Conservation (phyloP, 2,888 invertebrate species). For the Pollenia amentaria region DNA sequence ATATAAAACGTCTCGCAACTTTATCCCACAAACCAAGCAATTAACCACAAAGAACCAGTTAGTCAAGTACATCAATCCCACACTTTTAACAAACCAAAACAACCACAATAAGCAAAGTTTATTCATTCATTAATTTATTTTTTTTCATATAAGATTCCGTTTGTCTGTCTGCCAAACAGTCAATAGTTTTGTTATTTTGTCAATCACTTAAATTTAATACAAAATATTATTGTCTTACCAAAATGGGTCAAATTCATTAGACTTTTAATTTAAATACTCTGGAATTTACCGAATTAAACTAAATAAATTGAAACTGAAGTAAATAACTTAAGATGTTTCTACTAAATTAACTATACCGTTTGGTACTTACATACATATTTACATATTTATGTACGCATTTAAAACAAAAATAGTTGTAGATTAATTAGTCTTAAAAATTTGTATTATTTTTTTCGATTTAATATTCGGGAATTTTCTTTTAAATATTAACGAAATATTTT, state of each 20-base stretch:
- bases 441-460: not conserved
- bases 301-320: too few species aligned
- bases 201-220: not conserved
- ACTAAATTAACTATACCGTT: too few species aligned
- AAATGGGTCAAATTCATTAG: slow-evolving; percentile 11
- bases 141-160: slow-evolving; percentile 16
- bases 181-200: slow-evolving; percentile 1
- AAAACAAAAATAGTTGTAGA: too few species aligned
- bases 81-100: slow-evolving; percentile 40
- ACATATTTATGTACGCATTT: too few species aligned
- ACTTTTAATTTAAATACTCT: too few species aligned
- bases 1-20: slow-evolving; percentile 8
- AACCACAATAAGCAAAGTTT: slow-evolving; percentile 50
- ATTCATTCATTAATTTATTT: slow-evolving; percentile 15
- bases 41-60: slow-evolving; percentile 58
- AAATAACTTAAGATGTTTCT: too few species aligned
- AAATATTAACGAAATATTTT: too few species aligned
- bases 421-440: too few species aligned
- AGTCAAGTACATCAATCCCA: slow-evolving; percentile 54
- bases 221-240: not conserved
- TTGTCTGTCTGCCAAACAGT: not conserved
- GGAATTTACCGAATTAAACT: too few species aligned
- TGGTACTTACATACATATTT: too few species aligned
- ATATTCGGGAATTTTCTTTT: not conserved
- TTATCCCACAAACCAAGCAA: slow-evolving; percentile 1